These are phyloP conservation scores for Vesta saturnalis DNA, from an alignment of 2,888 invertebrate species.

Conservation along the genomic window DNA sequence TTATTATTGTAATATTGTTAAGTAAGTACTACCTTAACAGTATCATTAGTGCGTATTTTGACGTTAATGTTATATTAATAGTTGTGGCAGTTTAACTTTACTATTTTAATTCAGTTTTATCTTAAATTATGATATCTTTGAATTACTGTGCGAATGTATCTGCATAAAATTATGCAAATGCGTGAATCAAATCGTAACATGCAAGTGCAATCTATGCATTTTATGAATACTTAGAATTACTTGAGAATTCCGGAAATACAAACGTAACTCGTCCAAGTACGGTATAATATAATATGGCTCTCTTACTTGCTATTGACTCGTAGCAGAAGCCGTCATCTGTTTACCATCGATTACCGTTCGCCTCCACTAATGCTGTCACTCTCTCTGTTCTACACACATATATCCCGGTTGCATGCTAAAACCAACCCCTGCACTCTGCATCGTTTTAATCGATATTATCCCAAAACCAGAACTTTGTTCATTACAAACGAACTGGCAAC, in stretches of 20 bases:
- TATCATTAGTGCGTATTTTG: too few relatives aligned
- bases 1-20: too few relatives aligned
- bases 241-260: constrained; percentile 10
- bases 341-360: constrained; percentile 62
- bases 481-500: constrained; percentile 36
- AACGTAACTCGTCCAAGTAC: constrained; percentile 29
- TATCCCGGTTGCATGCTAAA: constrained; percentile 34
- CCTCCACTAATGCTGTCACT: constrained; percentile 39
- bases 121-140: too few relatives aligned
- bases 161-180: too few relatives aligned
- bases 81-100: too few relatives aligned
- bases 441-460: constrained; percentile 38
- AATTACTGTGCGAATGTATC: too few relatives aligned
- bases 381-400: constrained; percentile 37
- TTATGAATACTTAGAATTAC: background rate
- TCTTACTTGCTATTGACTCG: constrained; percentile 38
- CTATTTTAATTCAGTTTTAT: too few relatives aligned
- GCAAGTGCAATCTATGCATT: too few relatives aligned
- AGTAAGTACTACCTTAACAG: too few relatives aligned
- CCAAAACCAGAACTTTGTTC: constrained; percentile 38
- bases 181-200: too few relatives aligned
- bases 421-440: constrained; percentile 36
- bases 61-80: too few relatives aligned
- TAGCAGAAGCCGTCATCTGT: constrained; percentile 58
- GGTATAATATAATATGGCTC: constrained; percentile 28